These are phyloP conservation scores for Cantharis flavilabris DNA, from an alignment of 2,888 invertebrate genomes.

Conservation along the genomic window DNA sequence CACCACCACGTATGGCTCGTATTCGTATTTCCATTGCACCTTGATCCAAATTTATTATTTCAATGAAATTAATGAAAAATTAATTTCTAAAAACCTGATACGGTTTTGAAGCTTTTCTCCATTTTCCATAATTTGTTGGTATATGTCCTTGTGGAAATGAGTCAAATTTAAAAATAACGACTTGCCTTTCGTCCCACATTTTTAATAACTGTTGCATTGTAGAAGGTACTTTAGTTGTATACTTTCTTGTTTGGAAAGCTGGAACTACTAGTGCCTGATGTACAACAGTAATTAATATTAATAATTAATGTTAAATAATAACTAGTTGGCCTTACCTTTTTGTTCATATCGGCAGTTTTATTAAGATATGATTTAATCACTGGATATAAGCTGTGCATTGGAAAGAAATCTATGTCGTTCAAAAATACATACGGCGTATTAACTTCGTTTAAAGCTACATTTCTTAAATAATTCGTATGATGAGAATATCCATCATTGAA, in stretches of 20 bases:
- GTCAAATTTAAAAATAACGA: slow-evolving; percentile 85
- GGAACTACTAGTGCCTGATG: slow-evolving; percentile 76
- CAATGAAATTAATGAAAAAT: background rate
- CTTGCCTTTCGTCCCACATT: slow-evolving; percentile 71
- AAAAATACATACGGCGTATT: slow-evolving; percentile 84
- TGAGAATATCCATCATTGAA: slow-evolving; percentile 89
- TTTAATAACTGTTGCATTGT: slow-evolving; percentile 76
- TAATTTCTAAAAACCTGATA: slow-evolving; percentile 59
- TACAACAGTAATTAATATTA: too few species aligned
- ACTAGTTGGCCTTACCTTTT: too few species aligned
- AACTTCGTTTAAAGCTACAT: slow-evolving; percentile 80
- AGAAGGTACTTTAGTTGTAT: slow-evolving; percentile 76
- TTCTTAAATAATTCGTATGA: slow-evolving; percentile 88
- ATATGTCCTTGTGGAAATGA: slow-evolving; percentile 89
- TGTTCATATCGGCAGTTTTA: slow-evolving; percentile 40
- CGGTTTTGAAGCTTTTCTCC: slow-evolving; percentile 77
- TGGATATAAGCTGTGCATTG: slow-evolving; percentile 78
- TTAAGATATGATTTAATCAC: slow-evolving; percentile 66
- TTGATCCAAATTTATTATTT: slow-evolving; percentile 49
- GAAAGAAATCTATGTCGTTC: slow-evolving; percentile 88
- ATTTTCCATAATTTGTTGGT: slow-evolving; percentile 81
- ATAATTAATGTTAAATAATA: too few species aligned
- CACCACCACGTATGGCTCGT: slow-evolving; percentile 89
- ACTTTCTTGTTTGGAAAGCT: slow-evolving; percentile 90
- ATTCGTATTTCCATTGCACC: slow-evolving; percentile 88